Conservation (phyloP, 2,797 vertebrate genomes). For the Gila robusta region DNA sequence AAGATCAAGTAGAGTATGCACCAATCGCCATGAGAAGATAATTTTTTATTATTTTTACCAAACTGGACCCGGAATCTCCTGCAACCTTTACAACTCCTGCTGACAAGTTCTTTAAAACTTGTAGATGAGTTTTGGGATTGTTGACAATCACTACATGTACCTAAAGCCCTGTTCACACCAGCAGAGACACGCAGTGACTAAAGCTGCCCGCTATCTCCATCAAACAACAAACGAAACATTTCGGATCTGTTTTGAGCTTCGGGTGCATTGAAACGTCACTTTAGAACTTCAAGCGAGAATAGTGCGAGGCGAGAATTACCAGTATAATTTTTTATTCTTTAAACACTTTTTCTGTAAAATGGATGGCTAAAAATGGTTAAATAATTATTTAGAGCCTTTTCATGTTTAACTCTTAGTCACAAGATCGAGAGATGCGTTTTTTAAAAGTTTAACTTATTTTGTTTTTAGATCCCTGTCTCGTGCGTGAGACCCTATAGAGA, state of each 20-base stretch:
- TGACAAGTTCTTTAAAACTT: not conserved
- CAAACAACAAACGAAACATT: not conserved
- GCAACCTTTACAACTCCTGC: not conserved
- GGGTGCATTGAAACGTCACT: not conserved
- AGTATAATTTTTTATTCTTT: not conserved
- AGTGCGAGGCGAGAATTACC: not conserved
- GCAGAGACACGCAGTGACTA: not conserved
- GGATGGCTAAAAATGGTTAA: too few species aligned
- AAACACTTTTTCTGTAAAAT: too few species aligned
- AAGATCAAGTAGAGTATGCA: constrained; percentile 2
- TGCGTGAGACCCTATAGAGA: too few species aligned
- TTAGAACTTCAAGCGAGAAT: not conserved
- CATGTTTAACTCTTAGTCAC: too few species aligned
- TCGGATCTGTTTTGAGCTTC: not conserved
- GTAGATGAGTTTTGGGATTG: not conserved
- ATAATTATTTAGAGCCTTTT: too few species aligned
- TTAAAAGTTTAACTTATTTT: too few species aligned
- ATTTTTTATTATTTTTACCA: not conserved
- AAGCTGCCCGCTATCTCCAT: not conserved
- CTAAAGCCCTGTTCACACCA: not conserved
- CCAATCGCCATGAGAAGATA: not conserved
- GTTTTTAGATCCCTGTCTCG: too few species aligned
- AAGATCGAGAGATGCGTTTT: too few species aligned
- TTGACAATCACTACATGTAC: not conserved
- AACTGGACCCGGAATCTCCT: not conserved